Conservation (phyloP, 2,888 invertebrate genomes). For the Chrysolina oricalcia region DNA sequence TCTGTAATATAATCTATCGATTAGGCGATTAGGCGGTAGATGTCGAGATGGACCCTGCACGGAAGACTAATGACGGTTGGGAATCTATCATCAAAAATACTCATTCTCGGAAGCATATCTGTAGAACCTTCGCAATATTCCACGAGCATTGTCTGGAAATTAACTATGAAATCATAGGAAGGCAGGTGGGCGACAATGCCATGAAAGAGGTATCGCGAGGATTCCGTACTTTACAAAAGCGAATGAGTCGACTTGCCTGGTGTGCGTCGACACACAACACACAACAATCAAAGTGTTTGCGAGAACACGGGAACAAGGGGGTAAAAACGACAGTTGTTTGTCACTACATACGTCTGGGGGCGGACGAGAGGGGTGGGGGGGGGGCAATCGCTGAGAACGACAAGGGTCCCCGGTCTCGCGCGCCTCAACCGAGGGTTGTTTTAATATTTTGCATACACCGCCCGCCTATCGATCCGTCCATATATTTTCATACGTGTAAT, state of each 20-base stretch:
- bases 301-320: slow-evolving; percentile 59
- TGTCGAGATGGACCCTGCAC: too few species aligned
- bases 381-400: slow-evolving; percentile 51
- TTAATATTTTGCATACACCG: slow-evolving; percentile 67
- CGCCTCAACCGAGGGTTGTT: slow-evolving; percentile 63
- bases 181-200: neutral
- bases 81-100: neutral
- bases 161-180: neutral
- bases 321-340: slow-evolving; percentile 68
- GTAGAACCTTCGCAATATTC: neutral
- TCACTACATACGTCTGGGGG: slow-evolving; percentile 59
- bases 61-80: too few species aligned
- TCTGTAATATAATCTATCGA: too few species aligned
- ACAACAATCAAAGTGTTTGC: slow-evolving; percentile 65
- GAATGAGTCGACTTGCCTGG: slow-evolving; percentile 19
- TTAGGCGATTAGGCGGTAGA: too few species aligned
- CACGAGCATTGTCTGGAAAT: neutral
- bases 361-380: slow-evolving; percentile 52
- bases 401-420: slow-evolving; percentile 48
- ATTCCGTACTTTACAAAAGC: slow-evolving; percentile 6
- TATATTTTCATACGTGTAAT: slow-evolving; percentile 67
- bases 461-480: slow-evolving; percentile 67
- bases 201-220: slow-evolving; percentile 18
- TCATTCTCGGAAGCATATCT: neutral
- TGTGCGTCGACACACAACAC: slow-evolving; percentile 51